A percentile compares a stretch with the other conserved stretches of the same genome.
These are phyloP conservation scores for Urophycis tenuis DNA, from an alignment of 2,797 vertebrate genomes.

Conservation along the genomic window DNA sequence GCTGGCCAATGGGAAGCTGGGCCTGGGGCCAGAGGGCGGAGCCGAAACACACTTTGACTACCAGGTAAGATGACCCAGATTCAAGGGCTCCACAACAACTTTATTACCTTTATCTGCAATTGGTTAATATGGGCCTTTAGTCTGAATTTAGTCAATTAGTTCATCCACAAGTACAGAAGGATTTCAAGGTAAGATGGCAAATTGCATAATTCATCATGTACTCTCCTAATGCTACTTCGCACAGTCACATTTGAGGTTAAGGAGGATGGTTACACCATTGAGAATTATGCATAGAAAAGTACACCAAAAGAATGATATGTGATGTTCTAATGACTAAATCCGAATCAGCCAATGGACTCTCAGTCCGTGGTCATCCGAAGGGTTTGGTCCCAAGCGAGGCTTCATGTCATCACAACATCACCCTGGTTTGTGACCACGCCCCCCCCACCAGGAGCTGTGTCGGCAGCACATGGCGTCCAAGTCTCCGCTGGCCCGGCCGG, in stretches of 20 bases:
- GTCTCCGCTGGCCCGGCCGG: conserved; percentile 79
- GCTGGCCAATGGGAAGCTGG: conserved; percentile 83
- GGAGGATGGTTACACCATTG: background rate
- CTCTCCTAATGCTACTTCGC: too few species aligned
- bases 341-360: too few species aligned
- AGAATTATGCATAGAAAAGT: background rate
- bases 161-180: background rate
- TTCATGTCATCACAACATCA: too few species aligned
- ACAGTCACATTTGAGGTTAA: too few species aligned
- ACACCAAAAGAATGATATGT: background rate
- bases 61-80: conserved; percentile 72
- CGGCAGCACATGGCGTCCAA: conserved; percentile 98
- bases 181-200: background rate
- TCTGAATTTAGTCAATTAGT: background rate
- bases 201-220: too few species aligned
- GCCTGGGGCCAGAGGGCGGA: conserved; percentile 86
- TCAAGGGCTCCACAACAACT: background rate
- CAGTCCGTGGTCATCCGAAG: background rate
- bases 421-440: too few species aligned
- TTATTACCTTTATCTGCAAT: background rate
- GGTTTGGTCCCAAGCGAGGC: too few species aligned
- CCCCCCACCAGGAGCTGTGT: conserved; percentile 81
- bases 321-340: background rate
- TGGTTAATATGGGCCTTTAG: background rate
- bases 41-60: conserved; percentile 91